Evolutionary conservation across 1,140 invertebrate species (phyloP).

Genomic region (Hypothenemus hampei): DNA sequence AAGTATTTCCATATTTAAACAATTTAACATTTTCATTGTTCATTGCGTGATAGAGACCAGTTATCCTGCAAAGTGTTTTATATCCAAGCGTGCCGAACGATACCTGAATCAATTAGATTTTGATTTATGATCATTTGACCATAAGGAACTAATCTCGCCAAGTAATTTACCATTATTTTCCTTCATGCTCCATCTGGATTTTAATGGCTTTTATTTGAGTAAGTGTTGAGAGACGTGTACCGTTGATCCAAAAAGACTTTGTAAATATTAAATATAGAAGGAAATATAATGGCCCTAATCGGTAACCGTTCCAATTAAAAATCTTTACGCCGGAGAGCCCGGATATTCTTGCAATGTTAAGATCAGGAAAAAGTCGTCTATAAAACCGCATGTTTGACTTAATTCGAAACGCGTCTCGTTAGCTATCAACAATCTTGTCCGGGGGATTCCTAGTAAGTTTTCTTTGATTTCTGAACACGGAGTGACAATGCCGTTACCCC

Average conservation of each 20-base stretch:
- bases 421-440: neutral
- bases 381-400: conserved; percentile 1
- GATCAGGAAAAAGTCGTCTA: too few species aligned
- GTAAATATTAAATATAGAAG: too few species aligned
- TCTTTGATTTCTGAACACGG: too few species aligned
- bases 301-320: conserved; percentile 3
- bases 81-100: conserved; percentile 3
- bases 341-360: neutral
- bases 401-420: neutral
- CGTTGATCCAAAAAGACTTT: too few species aligned
- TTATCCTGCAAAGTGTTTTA: conserved; percentile 4
- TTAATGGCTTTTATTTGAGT: too few species aligned
- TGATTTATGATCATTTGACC: conserved; percentile 5
- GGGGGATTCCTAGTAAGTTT: too few species aligned
- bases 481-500: too few species aligned
- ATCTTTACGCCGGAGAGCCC: neutral
- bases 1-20: neutral
- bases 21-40: neutral
- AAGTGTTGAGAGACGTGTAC: too few species aligned
- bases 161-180: neutral
- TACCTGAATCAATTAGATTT: conserved; percentile 13
- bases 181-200: too few species aligned
- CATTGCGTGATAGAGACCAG: conserved; percentile 1
- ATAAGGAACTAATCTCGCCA: conserved; percentile 9
- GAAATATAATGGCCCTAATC: too few species aligned